phyloP scores from a whole-genome alignment of 2,888 invertebrate species.

The Yponomeuta cagnagella region DNA sequence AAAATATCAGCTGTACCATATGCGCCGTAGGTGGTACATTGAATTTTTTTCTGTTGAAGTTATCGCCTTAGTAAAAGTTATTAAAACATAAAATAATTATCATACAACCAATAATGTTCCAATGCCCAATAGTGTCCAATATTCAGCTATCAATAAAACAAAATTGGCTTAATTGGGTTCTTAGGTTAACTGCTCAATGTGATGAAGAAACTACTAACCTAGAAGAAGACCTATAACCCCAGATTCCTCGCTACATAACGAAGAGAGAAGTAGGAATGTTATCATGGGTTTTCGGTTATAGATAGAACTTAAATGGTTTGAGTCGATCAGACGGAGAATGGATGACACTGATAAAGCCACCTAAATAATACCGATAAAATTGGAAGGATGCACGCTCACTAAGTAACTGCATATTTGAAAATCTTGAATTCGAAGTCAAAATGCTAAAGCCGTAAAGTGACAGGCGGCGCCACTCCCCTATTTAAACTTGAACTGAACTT shows the following conservation, averaged over 20 bases:
- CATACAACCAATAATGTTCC: background rate
- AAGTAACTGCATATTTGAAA: background rate
- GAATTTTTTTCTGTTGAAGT: too few relatives aligned
- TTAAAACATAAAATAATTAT: too few relatives aligned
- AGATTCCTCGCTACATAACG: background rate
- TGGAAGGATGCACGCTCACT: too few relatives aligned
- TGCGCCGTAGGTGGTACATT: too few relatives aligned
- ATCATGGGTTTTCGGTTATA: too few relatives aligned
- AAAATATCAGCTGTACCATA: too few relatives aligned
- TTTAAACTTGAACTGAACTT: slow-evolving; percentile 45
- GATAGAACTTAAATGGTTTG: background rate
- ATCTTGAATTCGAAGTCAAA: background rate
- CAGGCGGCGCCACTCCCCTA: slow-evolving; percentile 33
- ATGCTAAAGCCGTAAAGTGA: slow-evolving; percentile 44
- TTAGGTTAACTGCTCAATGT: slow-evolving; percentile 21
- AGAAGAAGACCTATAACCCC: background rate
- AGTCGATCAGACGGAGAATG: background rate
- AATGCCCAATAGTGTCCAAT: background rate
- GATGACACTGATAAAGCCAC: too few relatives aligned
- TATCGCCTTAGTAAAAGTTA: too few relatives aligned
- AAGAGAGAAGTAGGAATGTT: background rate
- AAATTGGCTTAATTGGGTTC: slow-evolving; percentile 40
- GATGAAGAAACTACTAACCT: background rate
- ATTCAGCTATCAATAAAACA: slow-evolving; percentile 31
- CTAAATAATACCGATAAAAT: too few relatives aligned